A percentile compares a stretch with the other conserved stretches of the same genome.
Evolutionary conservation across 2,888 invertebrate genomes (phyloP).

Genomic region (Seira ritae): DNA sequence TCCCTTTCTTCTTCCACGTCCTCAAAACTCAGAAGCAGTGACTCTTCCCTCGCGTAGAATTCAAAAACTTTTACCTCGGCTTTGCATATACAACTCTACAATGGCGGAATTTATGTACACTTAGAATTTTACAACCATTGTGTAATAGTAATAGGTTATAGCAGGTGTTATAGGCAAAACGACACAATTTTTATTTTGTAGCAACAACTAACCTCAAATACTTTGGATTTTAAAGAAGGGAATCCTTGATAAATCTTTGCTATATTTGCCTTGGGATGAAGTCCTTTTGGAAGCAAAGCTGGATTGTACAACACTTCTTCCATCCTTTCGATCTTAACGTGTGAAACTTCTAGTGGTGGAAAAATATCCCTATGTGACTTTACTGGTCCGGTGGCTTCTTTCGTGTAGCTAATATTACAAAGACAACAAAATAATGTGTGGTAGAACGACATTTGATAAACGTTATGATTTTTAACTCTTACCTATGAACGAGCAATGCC

Average conservation of each 20-base stretch:
- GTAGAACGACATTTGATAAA: not conserved
- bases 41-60: conserved; percentile 86
- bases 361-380: conserved; percentile 77
- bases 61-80: conserved; percentile 92
- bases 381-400: conserved; percentile 68
- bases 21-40: conserved; percentile 83
- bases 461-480: conserved; percentile 74
- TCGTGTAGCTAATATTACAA: conserved; percentile 49
- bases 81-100: conserved; percentile 81
- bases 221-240: conserved; percentile 91
- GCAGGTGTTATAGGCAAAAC: too few species aligned
- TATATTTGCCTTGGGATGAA: conserved; percentile 82
- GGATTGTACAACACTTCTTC: conserved; percentile 80
- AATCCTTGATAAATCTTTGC: conserved; percentile 92
- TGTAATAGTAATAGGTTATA: too few species aligned
- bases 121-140: too few species aligned
- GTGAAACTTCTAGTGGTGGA: conserved; percentile 79
- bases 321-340: conserved; percentile 78
- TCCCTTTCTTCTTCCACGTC: conserved; percentile 75
- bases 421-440: not conserved
- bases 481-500: conserved; percentile 89
- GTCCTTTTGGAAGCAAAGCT: conserved; percentile 82
- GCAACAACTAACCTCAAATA: conserved; percentile 86
- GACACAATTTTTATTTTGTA: conserved; percentile 63
- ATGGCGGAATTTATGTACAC: too few species aligned